These are phyloP conservation scores for Lordiphosa fenestrarum DNA, from an alignment of 2,888 invertebrate genomes.

Conservation along the genomic window DNA sequence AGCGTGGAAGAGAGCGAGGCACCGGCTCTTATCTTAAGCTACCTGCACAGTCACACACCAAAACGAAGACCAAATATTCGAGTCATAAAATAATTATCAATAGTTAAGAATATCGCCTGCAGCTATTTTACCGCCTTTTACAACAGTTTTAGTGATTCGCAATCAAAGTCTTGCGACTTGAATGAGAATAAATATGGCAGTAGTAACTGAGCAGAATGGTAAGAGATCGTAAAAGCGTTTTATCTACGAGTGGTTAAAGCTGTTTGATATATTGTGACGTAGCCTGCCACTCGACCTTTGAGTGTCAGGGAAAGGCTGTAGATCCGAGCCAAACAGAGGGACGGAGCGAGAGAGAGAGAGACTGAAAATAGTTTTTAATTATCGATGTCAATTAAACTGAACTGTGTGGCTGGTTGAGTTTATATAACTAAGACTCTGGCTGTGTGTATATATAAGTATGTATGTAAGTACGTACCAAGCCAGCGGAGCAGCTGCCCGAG, in stretches of 20 bases:
- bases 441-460: neutral
- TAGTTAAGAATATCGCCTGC: neutral
- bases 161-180: neutral
- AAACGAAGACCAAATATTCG: neutral
- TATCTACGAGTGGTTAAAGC: slow-evolving; percentile 10
- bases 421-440: slow-evolving; percentile 36
- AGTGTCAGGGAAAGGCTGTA: neutral
- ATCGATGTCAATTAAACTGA: slow-evolving; percentile 75
- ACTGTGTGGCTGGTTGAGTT: slow-evolving; percentile 47
- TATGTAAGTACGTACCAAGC: slow-evolving; percentile 8
- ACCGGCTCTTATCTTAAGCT: slow-evolving; percentile 5
- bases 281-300: slow-evolving; percentile 6
- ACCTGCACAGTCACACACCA: neutral
- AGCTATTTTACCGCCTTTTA: neutral
- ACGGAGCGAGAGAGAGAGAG: slow-evolving; percentile 1
- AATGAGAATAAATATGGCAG: too few relatives aligned
- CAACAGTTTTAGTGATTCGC: slow-evolving; percentile 3
- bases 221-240: neutral
- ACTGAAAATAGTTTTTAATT: slow-evolving; percentile 63
- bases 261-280: slow-evolving; percentile 1
- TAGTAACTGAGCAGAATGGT: neutral
- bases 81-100: slow-evolving; percentile 10
- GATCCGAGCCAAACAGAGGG: neutral
- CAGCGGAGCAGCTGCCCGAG: slow-evolving; percentile 28
- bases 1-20: neutral